These are phyloP conservation scores for Styela plicata DNA, from an alignment of 23 tunicate species.

Conservation along the genomic window DNA sequence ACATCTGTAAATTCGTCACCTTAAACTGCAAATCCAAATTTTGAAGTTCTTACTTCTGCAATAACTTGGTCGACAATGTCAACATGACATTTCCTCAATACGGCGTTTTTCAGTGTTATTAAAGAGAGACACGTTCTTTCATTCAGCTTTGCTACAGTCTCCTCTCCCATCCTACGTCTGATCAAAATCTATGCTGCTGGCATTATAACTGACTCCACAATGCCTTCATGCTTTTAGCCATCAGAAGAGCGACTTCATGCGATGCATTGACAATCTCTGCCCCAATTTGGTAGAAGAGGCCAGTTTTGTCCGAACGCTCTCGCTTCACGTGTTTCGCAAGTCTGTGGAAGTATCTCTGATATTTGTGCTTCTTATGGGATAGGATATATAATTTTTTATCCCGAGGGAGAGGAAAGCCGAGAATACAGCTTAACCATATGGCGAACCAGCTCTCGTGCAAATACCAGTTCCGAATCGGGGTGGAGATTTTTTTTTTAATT, in stretches of 20 bases:
- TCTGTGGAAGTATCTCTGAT: slow-evolving; percentile 27
- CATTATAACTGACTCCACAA: slow-evolving; percentile 26
- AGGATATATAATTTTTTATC: too few relatives aligned
- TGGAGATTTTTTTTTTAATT: too few relatives aligned
- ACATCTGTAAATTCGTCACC: not conserved
- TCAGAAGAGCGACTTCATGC: slow-evolving; percentile 35
- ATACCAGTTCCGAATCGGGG: too few relatives aligned
- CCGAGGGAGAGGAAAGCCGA: too few relatives aligned
- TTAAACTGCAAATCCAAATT: slow-evolving; percentile 16
- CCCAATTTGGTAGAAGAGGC: slow-evolving; percentile 27
- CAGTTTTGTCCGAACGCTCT: slow-evolving; percentile 31
- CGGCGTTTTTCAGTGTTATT: slow-evolving; percentile 19
- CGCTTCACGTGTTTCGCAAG: slow-evolving; percentile 21
- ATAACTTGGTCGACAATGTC: slow-evolving; percentile 22
- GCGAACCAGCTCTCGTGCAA: too few relatives aligned
- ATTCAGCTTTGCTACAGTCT: slow-evolving; percentile 33
- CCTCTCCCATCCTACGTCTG: slow-evolving; percentile 19
- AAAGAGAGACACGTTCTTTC: slow-evolving; percentile 29
- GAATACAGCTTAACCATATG: too few relatives aligned
- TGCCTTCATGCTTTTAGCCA: slow-evolving; percentile 31
- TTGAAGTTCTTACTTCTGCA: slow-evolving; percentile 24
- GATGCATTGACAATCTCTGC: slow-evolving; percentile 34
- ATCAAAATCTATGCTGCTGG: slow-evolving; percentile 26
- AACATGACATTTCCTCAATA: slow-evolving; percentile 35
- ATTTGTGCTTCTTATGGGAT: slow-evolving; percentile 8